Evolutionary conservation across 2,113 vertebrate genomes (phyloP).

Genomic region (Tupaia tana): DNA sequence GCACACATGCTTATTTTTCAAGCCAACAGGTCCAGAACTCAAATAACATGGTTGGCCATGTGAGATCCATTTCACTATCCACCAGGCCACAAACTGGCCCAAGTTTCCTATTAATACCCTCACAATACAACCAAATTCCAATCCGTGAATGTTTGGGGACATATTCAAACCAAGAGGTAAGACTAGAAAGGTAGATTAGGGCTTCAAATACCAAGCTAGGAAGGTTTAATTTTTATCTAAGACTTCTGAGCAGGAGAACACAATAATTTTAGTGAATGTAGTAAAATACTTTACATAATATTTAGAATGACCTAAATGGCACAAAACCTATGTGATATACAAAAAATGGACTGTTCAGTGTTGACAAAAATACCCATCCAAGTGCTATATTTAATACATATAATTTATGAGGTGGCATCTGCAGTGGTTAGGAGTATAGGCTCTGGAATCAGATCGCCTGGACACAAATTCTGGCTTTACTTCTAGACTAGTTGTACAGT

Average conservation of each 20-base stretch:
- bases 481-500: neutral
- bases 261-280: neutral
- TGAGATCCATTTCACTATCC: no score
- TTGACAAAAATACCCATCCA: neutral
- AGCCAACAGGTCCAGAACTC: no score
- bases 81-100: no score
- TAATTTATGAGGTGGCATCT: neutral
- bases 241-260: neutral
- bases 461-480: neutral
- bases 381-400: neutral
- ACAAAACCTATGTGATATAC: neutral
- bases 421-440: neutral
- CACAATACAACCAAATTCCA: no score
- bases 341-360: neutral
- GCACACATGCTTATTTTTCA: no score
- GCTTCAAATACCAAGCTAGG: neutral
- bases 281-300: neutral
- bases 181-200: neutral
- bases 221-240: neutral
- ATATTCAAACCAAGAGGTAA: neutral
- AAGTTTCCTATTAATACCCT: no score
- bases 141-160: no score
- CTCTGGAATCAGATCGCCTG: neutral
- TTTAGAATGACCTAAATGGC: neutral
- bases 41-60: no score